A percentile compares a stretch with the other conserved stretches of the same genome.
Conservation (phyloP, 2,113 vertebrate genomes). For the Forbesichthys papilliferus region DNA sequence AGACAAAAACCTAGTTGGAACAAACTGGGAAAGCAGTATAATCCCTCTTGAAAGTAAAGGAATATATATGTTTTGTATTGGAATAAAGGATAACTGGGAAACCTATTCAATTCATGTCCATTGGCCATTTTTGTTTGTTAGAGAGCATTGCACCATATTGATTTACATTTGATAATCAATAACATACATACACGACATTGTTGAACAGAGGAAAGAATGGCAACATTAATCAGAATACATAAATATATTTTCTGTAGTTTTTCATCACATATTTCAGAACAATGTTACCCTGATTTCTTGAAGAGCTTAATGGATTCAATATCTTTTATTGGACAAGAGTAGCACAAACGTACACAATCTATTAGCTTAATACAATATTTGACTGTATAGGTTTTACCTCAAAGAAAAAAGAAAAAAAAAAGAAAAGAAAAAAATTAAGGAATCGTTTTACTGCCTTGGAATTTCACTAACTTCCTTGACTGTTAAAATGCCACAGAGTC, state of each 20-base stretch:
- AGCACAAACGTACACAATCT: conserved; percentile 80
- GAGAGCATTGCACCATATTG: conserved; percentile 69
- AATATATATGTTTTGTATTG: conserved; percentile 25
- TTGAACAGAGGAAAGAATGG: conserved; percentile 73
- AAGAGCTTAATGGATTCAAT: conserved; percentile 79
- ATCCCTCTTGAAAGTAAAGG: conserved; percentile 43
- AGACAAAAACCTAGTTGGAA: conserved; percentile 40
- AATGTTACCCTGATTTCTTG: conserved; percentile 72
- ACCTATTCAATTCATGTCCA: conserved; percentile 39
- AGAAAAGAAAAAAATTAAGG: conserved; percentile 80
- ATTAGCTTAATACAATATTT: conserved; percentile 76
- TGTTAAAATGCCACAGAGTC: conserved; percentile 99
- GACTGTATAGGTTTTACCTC: conserved; percentile 78
- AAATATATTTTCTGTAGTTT: conserved; percentile 71
- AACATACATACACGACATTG: conserved; percentile 55
- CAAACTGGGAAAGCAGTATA: conserved; percentile 40
- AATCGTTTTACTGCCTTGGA: conserved; percentile 93
- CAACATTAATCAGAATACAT: conserved; percentile 72
- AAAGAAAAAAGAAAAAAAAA: conserved; percentile 83
- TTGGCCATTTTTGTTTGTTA: conserved; percentile 61
- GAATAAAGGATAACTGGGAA: conserved; percentile 16
- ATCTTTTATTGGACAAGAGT: conserved; percentile 85
- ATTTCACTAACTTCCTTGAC: conserved; percentile 95
- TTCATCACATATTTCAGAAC: conserved; percentile 68
- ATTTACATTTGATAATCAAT: conserved; percentile 67